Evolutionary conservation across 2,113 vertebrate genomes (phyloP), one percentile per base, ranked within the genome.

Genomic region (Neofelis nebulosa): DNA sequence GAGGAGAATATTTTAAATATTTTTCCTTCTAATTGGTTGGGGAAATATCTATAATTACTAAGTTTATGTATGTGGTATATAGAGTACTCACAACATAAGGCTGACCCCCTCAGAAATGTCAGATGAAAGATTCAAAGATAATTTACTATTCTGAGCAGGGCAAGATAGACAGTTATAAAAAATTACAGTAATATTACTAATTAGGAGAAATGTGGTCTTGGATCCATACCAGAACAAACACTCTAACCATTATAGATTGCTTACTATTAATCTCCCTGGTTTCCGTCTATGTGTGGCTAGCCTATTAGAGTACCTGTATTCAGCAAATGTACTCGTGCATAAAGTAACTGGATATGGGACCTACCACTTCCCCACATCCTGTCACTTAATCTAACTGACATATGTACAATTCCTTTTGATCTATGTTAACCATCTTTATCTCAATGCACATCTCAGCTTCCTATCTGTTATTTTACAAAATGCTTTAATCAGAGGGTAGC

Each of bases 401-500:
- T 81, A 85, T 91, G 63, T 89, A 89, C 57, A 92, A 95, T 87
- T 91, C 81, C 97, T 98, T 99, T 98, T 99, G 98, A 98, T 99
- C 97, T 98, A 31, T 95, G 91, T 61, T 95, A 98, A 90, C 91
- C 94, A 97, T 81, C 95, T 93, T 98, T 98, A 99, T 99, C 98
- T 98, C 96, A 94, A 41, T 55, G 94, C 55, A 92, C 91, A 99
- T 99, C 98, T 99, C 98, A 97, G 94, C 86, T 87, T 97, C 84
- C 97, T 98, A 98, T 98, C 98, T 98, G 95, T 95, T 98, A 95
- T 31, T 90, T 90, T 57, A 18, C 95, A 98, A 98, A 98, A 97
- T 89, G 97, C 98, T 98, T 98, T 99, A 98, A 99, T 99, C 98
- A 99, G 94, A 98, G 91, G 36, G 79, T 79, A 97, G 98, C 16